A percentile compares a stretch with the other conserved stretches of the same genome.
These are phyloP conservation scores for Burhinus bistriatus DNA, from an alignment of 2,113 vertebrate genomes.

Conservation along the genomic window DNA sequence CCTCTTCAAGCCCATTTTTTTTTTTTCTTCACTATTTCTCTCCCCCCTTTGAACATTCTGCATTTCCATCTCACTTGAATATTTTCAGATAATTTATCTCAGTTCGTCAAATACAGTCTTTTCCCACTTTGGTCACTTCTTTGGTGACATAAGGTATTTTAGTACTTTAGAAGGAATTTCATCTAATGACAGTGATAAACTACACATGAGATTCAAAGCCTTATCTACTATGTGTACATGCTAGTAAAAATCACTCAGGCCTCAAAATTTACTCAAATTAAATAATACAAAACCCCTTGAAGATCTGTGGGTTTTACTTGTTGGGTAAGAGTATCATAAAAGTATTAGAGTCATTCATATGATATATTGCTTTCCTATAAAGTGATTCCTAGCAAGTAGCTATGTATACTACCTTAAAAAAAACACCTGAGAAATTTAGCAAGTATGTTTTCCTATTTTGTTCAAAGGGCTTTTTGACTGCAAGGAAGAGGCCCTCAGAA, in stretches of 20 bases:
- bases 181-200: neutral
- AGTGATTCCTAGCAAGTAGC: neutral
- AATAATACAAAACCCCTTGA: neutral
- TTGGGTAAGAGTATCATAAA: neutral
- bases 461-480: neutral
- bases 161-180: neutral
- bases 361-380: neutral
- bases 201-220: neutral
- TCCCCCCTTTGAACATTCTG: neutral
- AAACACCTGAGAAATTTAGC: neutral
- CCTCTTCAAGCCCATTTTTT: neutral
- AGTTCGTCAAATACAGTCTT: neutral
- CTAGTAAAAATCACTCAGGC: neutral
- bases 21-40: neutral
- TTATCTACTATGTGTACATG: neutral
- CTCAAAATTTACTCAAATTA: neutral
- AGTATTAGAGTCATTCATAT: neutral
- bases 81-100: neutral
- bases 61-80: neutral
- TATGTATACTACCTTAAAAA: neutral
- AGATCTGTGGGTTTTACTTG: neutral
- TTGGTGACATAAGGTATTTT: neutral
- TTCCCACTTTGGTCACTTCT: neutral
- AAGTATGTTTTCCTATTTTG: neutral
- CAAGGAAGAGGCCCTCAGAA: neutral